Evolutionary conservation across 2,113 vertebrate genomes (phyloP).

Genomic region (Drymodes brunneopygia): DNA sequence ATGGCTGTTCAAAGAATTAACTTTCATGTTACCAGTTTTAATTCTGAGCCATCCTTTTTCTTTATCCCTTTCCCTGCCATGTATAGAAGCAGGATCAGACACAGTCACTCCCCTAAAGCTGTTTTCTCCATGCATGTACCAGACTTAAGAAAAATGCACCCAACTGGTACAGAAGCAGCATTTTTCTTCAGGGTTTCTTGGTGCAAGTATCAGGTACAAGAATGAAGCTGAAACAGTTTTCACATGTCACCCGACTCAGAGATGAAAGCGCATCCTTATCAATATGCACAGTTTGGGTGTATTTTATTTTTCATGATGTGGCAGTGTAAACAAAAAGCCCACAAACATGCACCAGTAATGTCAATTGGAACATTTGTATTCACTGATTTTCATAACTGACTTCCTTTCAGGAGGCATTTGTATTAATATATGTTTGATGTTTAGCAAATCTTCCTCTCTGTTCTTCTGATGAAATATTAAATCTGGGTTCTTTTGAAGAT

Average conservation of each 20-base stretch:
- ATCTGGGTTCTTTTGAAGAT: conserved; percentile 43
- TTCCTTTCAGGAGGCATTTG: conserved; percentile 65
- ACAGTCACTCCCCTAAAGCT: neutral
- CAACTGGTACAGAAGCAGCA: neutral
- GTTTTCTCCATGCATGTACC: neutral
- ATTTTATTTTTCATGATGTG: conserved; percentile 68
- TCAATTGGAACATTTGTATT: conserved; percentile 68
- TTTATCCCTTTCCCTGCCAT: neutral
- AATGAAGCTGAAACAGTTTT: conserved; percentile 16
- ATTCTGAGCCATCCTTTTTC: neutral
- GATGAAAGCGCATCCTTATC: conserved; percentile 58
- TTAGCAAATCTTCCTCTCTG: conserved; percentile 51
- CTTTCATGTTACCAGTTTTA: neutral
- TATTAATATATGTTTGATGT: conserved; percentile 66
- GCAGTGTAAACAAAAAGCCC: conserved; percentile 65
- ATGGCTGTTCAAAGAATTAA: neutral
- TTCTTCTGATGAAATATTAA: conserved; percentile 63
- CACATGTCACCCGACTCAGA: conserved; percentile 39
- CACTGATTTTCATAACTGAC: conserved; percentile 60
- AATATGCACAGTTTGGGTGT: conserved; percentile 58
- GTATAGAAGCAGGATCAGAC: neutral
- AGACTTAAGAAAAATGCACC: neutral
- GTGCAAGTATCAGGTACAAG: conserved; percentile 28
- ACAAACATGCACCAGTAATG: conserved; percentile 58
- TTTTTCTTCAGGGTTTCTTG: conserved; percentile 13